phyloP scores from a whole-genome alignment of 2,113 vertebrate species.

The Larimichthys crocea region DNA sequence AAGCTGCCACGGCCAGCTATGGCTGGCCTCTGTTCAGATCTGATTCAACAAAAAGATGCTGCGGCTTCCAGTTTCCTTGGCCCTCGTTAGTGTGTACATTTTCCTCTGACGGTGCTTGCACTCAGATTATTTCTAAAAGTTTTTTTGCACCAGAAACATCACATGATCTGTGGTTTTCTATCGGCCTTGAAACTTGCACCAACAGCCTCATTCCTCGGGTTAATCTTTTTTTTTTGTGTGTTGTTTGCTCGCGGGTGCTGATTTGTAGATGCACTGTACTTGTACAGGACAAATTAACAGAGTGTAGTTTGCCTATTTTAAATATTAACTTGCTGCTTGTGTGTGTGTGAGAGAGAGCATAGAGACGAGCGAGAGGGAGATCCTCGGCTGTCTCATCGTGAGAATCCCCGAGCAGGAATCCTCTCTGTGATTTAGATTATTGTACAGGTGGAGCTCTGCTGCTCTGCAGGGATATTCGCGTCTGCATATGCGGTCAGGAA shows the following conservation, averaged over 20 bases:
- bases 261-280: background rate
- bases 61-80: slow-evolving; percentile 12
- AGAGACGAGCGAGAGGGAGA: background rate
- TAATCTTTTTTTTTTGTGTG: slow-evolving; percentile 11
- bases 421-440: slow-evolving; percentile 72
- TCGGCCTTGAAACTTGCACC: background rate
- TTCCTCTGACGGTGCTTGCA: slow-evolving; percentile 24
- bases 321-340: slow-evolving; percentile 16
- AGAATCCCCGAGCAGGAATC: slow-evolving; percentile 45
- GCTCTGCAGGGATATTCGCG: slow-evolving; percentile 57
- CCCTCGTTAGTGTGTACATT: slow-evolving; percentile 18
- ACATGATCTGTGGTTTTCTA: background rate
- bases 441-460: slow-evolving; percentile 53
- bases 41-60: slow-evolving; percentile 51
- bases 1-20: slow-evolving; percentile 26
- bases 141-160: background rate
- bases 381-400: slow-evolving; percentile 40
- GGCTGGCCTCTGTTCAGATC: slow-evolving; percentile 50
- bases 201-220: background rate
- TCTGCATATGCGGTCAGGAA: slow-evolving; percentile 46
- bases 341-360: background rate
- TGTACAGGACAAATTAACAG: background rate
- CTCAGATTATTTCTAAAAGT: slow-evolving; percentile 20
- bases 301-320: background rate
- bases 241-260: background rate